These are phyloP conservation scores for Bactericera cockerelli DNA, from an alignment of 1,140 invertebrate species.

Conservation along the genomic window DNA sequence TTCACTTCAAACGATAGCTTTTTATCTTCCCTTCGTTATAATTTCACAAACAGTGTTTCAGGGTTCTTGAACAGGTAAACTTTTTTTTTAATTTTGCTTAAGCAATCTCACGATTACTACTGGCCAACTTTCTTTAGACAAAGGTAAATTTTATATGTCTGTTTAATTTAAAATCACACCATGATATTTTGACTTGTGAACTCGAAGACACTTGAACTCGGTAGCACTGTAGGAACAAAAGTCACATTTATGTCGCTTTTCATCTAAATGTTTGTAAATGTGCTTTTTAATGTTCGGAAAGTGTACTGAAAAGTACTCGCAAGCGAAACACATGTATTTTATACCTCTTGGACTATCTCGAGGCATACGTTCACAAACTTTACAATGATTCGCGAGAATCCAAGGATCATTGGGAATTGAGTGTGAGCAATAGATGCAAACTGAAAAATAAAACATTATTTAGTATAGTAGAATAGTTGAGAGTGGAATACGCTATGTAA, in stretches of 20 bases:
- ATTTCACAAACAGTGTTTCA: too few relatives aligned
- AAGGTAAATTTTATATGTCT: too few relatives aligned
- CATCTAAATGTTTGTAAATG: not conserved
- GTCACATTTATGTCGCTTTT: not conserved
- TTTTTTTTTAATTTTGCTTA: too few relatives aligned
- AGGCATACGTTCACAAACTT: not conserved
- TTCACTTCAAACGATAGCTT: too few relatives aligned
- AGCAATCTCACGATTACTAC: too few relatives aligned
- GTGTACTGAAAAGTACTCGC: not conserved
- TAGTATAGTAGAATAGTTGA: too few relatives aligned
- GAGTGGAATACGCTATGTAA: too few relatives aligned
- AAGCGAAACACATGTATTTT: not conserved
- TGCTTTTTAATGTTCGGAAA: not conserved
- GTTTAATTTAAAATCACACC: too few relatives aligned
- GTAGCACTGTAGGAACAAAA: not conserved
- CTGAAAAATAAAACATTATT: too few relatives aligned
- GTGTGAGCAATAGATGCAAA: not conserved
- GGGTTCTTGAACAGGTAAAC: too few relatives aligned
- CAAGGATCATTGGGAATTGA: not conserved
- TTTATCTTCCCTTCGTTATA: too few relatives aligned
- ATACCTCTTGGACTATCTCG: not conserved
- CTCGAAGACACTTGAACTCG: not conserved
- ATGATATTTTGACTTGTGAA: not conserved
- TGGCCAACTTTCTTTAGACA: too few relatives aligned
- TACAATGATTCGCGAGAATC: not conserved